Conservation (phyloP, 2,113 vertebrate species). For the Camarhynchus parvulus region DNA sequence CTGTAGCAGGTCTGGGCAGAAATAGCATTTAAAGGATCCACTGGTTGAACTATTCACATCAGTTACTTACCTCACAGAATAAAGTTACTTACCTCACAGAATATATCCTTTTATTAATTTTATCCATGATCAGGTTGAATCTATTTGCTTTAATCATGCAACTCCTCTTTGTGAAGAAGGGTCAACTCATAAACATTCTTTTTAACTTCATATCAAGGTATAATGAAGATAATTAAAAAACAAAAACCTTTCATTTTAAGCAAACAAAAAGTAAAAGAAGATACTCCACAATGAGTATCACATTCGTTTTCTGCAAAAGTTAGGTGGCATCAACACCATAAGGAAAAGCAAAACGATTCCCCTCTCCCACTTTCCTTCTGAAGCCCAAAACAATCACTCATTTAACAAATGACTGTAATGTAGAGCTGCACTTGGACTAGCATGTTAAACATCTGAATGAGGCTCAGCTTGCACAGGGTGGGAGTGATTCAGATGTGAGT, state of each 20-base stretch:
- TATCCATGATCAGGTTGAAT: not conserved
- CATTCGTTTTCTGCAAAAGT: not conserved
- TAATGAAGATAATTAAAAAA: not conserved
- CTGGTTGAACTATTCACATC: not conserved
- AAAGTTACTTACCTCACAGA: not conserved
- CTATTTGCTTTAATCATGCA: not conserved
- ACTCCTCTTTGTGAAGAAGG: not conserved
- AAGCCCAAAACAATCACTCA: not conserved
- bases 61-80: not conserved
- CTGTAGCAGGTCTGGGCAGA: not conserved
- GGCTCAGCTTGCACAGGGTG: not conserved
- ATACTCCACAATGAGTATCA: not conserved
- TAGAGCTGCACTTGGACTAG: not conserved
- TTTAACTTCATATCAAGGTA: not conserved
- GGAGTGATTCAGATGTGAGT: constrained; percentile 2
- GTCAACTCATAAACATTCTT: not conserved
- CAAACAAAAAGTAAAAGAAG: not conserved
- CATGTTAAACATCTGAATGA: constrained; percentile 6
- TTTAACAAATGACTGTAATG: not conserved
- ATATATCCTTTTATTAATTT: not conserved
- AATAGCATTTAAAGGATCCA: not conserved
- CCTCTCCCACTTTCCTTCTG: not conserved
- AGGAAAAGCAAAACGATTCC: not conserved
- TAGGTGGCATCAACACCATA: not conserved
- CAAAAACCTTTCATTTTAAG: not conserved